Evolutionary conservation across 2,113 vertebrate genomes (phyloP), one percentile per base, ranked within the genome.

Genomic region (Morone saxatilis): DNA sequence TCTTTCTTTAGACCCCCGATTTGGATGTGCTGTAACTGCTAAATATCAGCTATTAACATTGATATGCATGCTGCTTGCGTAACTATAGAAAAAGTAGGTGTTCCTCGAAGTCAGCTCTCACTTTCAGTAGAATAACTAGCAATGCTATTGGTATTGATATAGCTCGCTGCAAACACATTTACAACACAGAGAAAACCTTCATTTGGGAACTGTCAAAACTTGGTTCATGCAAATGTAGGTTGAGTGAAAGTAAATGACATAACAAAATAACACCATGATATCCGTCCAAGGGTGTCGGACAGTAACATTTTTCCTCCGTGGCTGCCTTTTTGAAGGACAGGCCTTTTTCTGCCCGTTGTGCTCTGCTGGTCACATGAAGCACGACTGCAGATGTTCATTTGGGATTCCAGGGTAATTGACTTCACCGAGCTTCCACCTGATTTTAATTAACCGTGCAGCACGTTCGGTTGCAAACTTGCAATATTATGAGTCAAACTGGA

Each of bases 371-470:
- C 86, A 84, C 84, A 72, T 25, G 72, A 76, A 78, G 62, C 78
- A 71, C 66, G 66, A 12, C 31, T 4, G 70, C 79, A 72, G 68
- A 83, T 63, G 38, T 61, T 80, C 88, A 75, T 43, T n/a, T 78
- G 76, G 91, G 85, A 91, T 76, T 76, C 41, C 20, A 20, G 79
- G 78, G 78, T 92, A 93, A 93, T 92, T 91, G 91, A 89, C 86
- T 92, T 89, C 66, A 75, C 67, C 77, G 78, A 78, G 91, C 71
- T 17, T 62, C 81, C 84, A 85, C 84, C 79, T 86, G 78, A 81
- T 84, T 88, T 90, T 94, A 93, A 94, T 94, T 91, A 94, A 86
- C 84, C 51, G 80, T 17, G 72, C 68, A 40, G 74, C 79, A 83
- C 81, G 70, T 86, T 74, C 25, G 0, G 70, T 78, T 80, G 71